Conservation (phyloP, 2,888 invertebrate species). For the Cheilosia vulpina region DNA sequence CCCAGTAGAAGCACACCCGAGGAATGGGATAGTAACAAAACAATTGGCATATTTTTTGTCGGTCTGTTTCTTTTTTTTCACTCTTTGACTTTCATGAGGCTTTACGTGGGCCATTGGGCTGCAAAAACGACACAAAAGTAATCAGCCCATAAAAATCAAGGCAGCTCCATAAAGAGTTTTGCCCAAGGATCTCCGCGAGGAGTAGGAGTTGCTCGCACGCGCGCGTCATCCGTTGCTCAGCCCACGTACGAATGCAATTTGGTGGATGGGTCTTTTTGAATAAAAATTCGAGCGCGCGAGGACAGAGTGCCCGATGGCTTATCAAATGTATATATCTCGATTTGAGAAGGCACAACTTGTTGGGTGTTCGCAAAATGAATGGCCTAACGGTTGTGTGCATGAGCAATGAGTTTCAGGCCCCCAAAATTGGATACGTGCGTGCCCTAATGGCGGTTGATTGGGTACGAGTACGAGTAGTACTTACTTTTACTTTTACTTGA, state of each 20-base stretch:
- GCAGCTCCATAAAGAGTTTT: conserved; percentile 58
- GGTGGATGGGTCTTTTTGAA: conserved; percentile 53
- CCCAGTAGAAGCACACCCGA: conserved; percentile 37
- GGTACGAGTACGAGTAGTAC: too few relatives aligned
- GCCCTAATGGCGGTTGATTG: background rate
- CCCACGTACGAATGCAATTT: conserved; percentile 61
- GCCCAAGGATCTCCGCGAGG: conserved; percentile 37
- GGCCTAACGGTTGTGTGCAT: conserved; percentile 33
- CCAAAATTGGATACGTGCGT: conserved; percentile 15
- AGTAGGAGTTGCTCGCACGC: conserved; percentile 52
- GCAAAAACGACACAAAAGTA: conserved; percentile 51
- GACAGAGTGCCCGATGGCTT: conserved; percentile 52
- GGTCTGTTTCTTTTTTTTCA: conserved; percentile 31
- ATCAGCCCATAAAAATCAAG: conserved; percentile 69
- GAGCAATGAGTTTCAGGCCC: conserved; percentile 14
- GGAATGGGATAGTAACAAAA: conserved; percentile 36
- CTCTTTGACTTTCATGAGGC: conserved; percentile 60
- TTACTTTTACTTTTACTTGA: too few relatives aligned
- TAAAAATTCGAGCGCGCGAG: conserved; percentile 51
- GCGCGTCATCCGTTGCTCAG: conserved; percentile 25
- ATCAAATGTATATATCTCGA: conserved; percentile 49
- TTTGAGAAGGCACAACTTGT: conserved; percentile 48
- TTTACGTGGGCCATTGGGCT: conserved; percentile 50
- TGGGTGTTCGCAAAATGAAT: conserved; percentile 66
- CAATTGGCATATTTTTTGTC: conserved; percentile 54